Evolutionary conservation across 2,797 vertebrate genomes (phyloP).

Genomic region (Antrozous pallidus): DNA sequence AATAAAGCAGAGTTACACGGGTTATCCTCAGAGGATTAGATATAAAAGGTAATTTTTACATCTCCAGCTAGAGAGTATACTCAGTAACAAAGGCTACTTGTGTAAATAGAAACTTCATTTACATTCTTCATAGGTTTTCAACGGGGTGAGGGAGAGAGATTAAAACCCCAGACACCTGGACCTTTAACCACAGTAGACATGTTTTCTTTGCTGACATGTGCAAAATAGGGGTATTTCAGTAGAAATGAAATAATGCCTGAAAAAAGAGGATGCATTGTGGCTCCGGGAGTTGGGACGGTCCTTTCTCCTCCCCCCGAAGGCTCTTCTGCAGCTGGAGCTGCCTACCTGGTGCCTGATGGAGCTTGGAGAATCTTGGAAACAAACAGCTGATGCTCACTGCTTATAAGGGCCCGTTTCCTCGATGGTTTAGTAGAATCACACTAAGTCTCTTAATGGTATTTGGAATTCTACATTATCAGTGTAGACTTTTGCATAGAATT

Average conservation of each 20-base stretch:
- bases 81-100: background rate
- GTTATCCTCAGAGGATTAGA: background rate
- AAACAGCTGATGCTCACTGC: background rate
- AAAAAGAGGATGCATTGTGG: fast-evolving
- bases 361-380: background rate
- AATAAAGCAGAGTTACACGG: background rate
- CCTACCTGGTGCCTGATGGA: background rate
- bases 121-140: background rate
- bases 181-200: background rate
- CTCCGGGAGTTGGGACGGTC: background rate
- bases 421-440: background rate
- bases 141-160: background rate
- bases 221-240: background rate
- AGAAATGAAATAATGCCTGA: background rate
- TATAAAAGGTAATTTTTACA: background rate
- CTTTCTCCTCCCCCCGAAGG: background rate
- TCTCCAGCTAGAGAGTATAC: background rate
- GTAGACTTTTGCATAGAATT: background rate
- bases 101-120: background rate
- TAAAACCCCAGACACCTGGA: background rate
- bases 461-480: background rate
- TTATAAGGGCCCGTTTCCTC: background rate
- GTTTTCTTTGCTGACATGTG: background rate
- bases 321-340: background rate
- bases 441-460: background rate